phyloP scores from a whole-genome alignment of 2,888 invertebrate genomes.

The Geophilus truncorum region DNA sequence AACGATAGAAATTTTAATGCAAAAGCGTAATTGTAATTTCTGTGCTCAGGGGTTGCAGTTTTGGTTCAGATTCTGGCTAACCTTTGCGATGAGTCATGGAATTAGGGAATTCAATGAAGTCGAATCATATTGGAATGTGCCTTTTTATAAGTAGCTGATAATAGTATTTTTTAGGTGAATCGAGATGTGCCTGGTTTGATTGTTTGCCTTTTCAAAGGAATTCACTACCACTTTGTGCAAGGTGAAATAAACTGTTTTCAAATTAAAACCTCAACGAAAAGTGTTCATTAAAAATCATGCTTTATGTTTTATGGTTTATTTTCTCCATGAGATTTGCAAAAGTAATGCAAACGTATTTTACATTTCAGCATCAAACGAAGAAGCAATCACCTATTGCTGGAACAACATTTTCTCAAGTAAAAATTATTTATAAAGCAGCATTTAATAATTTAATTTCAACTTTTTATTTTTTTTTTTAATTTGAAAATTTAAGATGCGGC shows the following conservation, averaged over 20 bases:
- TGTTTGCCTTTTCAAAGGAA: neutral
- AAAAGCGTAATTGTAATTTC: neutral
- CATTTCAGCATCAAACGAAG: neutral
- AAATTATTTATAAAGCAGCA: neutral
- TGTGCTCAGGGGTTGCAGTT: neutral
- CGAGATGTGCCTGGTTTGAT: neutral
- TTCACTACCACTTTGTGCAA: neutral
- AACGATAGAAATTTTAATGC: neutral
- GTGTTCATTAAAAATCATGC: too few species aligned
- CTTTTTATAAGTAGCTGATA: neutral
- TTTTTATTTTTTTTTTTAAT: neutral
- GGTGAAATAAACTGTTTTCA: too few species aligned
- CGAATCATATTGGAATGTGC: neutral
- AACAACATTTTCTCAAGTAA: neutral
- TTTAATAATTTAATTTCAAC: neutral
- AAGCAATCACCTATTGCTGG: neutral
- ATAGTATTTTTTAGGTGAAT: neutral
- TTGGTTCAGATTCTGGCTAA: neutral
- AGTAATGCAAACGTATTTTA: too few species aligned
- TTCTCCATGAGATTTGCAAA: too few species aligned
- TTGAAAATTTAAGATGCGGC: neutral
- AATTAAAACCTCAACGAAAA: too few species aligned
- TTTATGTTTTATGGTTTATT: neutral
- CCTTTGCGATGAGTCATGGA: neutral
- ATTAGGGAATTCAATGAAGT: neutral